phyloP scores from a whole-genome alignment of 1,140 invertebrate species.

The Aphelinus atriplicis region DNA sequence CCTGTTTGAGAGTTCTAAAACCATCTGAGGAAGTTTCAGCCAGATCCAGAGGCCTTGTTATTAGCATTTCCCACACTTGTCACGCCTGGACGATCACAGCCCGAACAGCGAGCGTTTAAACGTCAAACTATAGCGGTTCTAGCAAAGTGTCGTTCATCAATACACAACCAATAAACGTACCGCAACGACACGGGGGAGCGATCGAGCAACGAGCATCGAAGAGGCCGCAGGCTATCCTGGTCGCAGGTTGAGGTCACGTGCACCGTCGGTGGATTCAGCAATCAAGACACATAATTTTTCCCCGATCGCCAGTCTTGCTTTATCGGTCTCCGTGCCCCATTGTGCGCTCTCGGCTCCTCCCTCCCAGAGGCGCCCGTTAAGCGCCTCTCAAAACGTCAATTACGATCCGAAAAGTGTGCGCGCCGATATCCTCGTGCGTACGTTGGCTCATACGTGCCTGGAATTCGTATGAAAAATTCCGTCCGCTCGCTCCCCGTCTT shows the following conservation, averaged over 20 bases:
- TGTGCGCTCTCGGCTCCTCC: not conserved
- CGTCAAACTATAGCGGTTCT: too few species aligned
- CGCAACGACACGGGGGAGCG: too few species aligned
- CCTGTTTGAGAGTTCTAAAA: too few species aligned
- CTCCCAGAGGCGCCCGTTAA: not conserved
- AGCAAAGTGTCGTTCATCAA: too few species aligned
- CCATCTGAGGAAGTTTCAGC: too few species aligned
- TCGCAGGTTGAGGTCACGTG: not conserved
- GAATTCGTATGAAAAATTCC: slow-evolving; percentile 11
- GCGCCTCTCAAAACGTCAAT: slow-evolving; percentile 18
- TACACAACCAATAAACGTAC: too few species aligned
- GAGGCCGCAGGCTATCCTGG: not conserved
- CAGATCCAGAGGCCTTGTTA: too few species aligned
- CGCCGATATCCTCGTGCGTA: slow-evolving; percentile 3
- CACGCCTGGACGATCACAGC: too few species aligned
- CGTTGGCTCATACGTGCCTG: slow-evolving; percentile 17
- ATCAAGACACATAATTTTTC: slow-evolving; percentile 9
- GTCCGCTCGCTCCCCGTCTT: not conserved
- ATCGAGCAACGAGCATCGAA: not conserved
- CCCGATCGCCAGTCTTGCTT: not conserved
- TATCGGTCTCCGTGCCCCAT: not conserved
- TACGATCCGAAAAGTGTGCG: not conserved
- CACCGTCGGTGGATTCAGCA: not conserved
- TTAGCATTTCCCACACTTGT: too few species aligned
- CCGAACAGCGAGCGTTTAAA: too few species aligned